Evolutionary conservation across 2,113 vertebrate genomes (phyloP), one percentile per base, ranked within the genome.

Genomic region (Prunella himalayana): DNA sequence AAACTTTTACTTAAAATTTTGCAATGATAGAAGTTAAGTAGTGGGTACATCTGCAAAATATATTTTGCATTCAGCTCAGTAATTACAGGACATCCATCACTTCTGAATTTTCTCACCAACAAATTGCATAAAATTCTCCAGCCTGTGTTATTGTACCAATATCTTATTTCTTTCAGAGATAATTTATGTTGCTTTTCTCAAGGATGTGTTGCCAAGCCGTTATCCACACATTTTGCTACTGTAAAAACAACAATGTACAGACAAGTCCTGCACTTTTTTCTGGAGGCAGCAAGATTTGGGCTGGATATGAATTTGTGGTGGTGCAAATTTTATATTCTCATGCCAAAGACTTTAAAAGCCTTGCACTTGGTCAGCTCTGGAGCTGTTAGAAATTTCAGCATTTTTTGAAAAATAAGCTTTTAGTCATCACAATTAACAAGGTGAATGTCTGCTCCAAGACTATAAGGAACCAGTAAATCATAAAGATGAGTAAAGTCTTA

Each of bases 41-140:
- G 39, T 50, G 31, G 70, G 27, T 78, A 59, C 72, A 90, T 76
- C 65, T 92, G 81, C 44, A 86, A 86, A 94, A 77, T 51, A n/a
- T 18, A 61, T 33, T 92, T 77, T 5, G 2, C 50, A 82, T 94
- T 88, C 76, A 78, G 49, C 69, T 66, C 22, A 25, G 68, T 75
- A 93, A 92, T 90, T 88, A 35, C 30, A 60, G 54, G 54, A 50
- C 44, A 94, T 94, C 60, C 72, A 88, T 93, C 91, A 84, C 47
- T 75, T 65, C 23, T 69, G 79, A 70, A 44, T 65, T 59, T 77
- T 64, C 70, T 79, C 35, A 9, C 33, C 91, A 86, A 44, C 18
- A 88, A 90, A 90, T 47, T 73, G 27, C 59, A 30, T 39, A 13
- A 88, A 91, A 41, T 66, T 78, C 37, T 86, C 33, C 47, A 86